Evolutionary conservation across 2,888 invertebrate species (phyloP).

Genomic region (Drosophila mimetica): DNA sequence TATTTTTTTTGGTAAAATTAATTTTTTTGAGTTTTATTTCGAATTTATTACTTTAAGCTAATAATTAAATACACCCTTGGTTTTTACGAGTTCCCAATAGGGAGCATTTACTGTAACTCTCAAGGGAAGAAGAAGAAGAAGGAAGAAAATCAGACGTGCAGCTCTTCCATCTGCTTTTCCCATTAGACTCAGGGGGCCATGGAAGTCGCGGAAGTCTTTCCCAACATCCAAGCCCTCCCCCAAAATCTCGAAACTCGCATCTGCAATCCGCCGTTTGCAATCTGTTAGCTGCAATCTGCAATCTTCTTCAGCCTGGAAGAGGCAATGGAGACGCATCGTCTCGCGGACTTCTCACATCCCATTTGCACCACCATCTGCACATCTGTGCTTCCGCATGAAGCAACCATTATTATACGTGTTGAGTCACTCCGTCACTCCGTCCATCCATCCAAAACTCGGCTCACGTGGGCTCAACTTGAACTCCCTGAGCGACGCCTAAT

Average conservation of each 20-base stretch:
- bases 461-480: slow-evolving; percentile 43
- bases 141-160: not conserved
- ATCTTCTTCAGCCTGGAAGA: slow-evolving; percentile 1
- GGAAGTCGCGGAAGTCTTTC: slow-evolving; percentile 24
- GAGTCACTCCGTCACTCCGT: slow-evolving; percentile 11
- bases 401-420: slow-evolving; percentile 19
- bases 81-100: not conserved
- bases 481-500: slow-evolving; percentile 35
- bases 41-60: too few species aligned
- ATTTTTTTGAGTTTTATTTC: too few species aligned
- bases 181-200: slow-evolving; percentile 4
- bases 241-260: not conserved
- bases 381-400: slow-evolving; percentile 32
- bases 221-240: slow-evolving; percentile 9
- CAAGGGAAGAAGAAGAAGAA: not conserved
- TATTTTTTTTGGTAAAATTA: too few species aligned
- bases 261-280: slow-evolving; percentile 14
- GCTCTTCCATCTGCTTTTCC: slow-evolving; percentile 1
- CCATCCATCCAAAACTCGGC: not conserved
- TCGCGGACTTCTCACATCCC: slow-evolving; percentile 16
- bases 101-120: not conserved
- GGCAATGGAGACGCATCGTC: slow-evolving; percentile 11
- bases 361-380: slow-evolving; percentile 13
- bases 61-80: too few species aligned
- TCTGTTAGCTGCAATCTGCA: not conserved